Evolutionary conservation across 2,888 invertebrate species (phyloP).

Genomic region (Melitaea athalia): DNA sequence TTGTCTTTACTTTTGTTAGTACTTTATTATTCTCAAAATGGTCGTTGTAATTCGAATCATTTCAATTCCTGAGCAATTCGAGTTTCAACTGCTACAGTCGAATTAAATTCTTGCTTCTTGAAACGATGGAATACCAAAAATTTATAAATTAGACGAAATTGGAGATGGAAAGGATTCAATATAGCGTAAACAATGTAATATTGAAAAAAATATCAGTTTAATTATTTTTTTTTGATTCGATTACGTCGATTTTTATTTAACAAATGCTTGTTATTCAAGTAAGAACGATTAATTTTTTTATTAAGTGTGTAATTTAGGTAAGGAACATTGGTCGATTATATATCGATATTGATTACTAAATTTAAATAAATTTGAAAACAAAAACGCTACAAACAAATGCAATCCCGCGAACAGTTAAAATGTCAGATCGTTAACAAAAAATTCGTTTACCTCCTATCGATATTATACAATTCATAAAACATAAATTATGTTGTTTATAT

Average conservation of each 20-base stretch:
- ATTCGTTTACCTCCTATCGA: constrained; percentile 45
- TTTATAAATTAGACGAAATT: constrained; percentile 36
- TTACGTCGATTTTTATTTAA: too few relatives aligned
- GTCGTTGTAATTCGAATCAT: constrained; percentile 44
- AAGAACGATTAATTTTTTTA: constrained; percentile 17
- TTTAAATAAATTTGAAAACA: constrained; percentile 16
- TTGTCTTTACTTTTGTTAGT: constrained; percentile 27
- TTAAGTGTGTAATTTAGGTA: neutral
- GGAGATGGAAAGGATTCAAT: constrained; percentile 28
- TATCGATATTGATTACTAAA: too few relatives aligned
- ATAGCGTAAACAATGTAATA: constrained; percentile 18
- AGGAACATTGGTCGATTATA: too few relatives aligned
- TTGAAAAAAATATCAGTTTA: neutral
- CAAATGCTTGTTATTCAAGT: neutral
- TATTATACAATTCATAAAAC: constrained; percentile 47
- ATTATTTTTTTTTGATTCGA: neutral
- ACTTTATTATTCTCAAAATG: constrained; percentile 34
- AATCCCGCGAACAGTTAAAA: constrained; percentile 31
- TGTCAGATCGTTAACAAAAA: constrained; percentile 45
- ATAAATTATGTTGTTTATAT: constrained; percentile 46
- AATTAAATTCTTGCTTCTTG: constrained; percentile 44
- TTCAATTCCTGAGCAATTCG: constrained; percentile 42
- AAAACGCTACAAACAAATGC: constrained; percentile 33
- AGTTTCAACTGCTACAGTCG: constrained; percentile 42
- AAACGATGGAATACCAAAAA: constrained; percentile 37